Evolutionary conservation across 2,888 invertebrate genomes (phyloP).

Genomic region (Heteropelma amictum): DNA sequence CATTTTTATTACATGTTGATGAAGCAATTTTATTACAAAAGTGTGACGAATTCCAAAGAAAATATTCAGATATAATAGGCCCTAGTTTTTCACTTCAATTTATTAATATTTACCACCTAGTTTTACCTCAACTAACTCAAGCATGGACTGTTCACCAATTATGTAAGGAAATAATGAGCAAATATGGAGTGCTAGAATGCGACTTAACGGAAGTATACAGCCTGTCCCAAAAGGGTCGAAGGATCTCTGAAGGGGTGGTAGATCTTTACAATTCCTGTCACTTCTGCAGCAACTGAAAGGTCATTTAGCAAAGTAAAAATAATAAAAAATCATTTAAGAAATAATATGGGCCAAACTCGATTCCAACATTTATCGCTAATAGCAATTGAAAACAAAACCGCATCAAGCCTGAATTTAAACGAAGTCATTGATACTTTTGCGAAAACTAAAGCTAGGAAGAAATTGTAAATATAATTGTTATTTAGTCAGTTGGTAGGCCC

Average conservation of each 20-base stretch:
- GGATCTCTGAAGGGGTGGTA: conserved; percentile 33
- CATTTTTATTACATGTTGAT: conserved; percentile 57
- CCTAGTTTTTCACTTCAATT: conserved; percentile 63
- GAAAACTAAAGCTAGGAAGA: too few relatives aligned
- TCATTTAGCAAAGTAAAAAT: too few relatives aligned
- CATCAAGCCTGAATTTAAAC: too few relatives aligned
- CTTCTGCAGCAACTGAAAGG: conserved; percentile 30
- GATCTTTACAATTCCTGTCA: conserved; percentile 10
- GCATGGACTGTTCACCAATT: conserved; percentile 56
- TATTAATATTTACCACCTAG: conserved; percentile 61
- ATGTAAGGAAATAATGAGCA: conserved; percentile 59
- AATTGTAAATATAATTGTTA: too few relatives aligned
- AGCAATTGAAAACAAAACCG: too few relatives aligned
- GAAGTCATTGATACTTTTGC: too few relatives aligned
- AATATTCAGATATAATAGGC: conserved; percentile 63
- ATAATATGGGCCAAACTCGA: too few relatives aligned
- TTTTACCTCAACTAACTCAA: conserved; percentile 58
- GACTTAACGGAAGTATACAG: conserved; percentile 44
- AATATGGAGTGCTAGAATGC: conserved; percentile 26
- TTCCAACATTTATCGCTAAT: too few relatives aligned
- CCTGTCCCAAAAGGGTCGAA: too few relatives aligned
- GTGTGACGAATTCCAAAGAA: conserved; percentile 62
- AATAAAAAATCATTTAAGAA: too few relatives aligned
- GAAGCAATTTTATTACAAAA: conserved; percentile 51
- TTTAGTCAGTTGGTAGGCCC: too few relatives aligned